Percentiles rank a stretch among this genome's conserved stretches.
Evolutionary conservation across 2,888 invertebrate genomes (phyloP).

Genomic region (Stenotaenia linearis): DNA sequence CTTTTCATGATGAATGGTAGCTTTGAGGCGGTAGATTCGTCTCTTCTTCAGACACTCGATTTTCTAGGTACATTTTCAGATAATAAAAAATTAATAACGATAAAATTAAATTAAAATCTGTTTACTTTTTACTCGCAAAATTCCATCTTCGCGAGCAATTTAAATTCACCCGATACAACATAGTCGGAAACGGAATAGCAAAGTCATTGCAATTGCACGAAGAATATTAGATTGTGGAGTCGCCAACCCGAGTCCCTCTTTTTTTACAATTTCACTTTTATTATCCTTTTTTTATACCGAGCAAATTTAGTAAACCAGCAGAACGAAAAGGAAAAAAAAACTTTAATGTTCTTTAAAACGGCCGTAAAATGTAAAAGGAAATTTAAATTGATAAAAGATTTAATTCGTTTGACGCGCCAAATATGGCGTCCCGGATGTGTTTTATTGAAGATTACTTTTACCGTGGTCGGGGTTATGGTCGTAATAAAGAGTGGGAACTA

Average conservation of each 20-base stretch:
- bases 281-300: neutral
- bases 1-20: too few relatives aligned
- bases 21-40: too few relatives aligned
- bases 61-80: too few relatives aligned
- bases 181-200: neutral
- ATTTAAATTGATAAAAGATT: neutral
- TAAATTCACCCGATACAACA: neutral
- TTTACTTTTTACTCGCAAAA: neutral
- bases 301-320: neutral
- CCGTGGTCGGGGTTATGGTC: neutral
- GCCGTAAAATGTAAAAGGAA: neutral
- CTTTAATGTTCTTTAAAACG: neutral
- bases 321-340: neutral
- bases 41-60: too few relatives aligned
- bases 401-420: neutral
- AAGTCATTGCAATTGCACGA: neutral
- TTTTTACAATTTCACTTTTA: neutral
- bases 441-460: neutral
- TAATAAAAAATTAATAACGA: too few relatives aligned
- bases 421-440: neutral
- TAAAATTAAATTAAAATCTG: too few relatives aligned
- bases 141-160: neutral
- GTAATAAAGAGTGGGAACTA: neutral
- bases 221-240: neutral
- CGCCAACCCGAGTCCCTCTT: neutral